Percentiles rank a stretch among this genome's conserved stretches.
Conservation (phyloP, 2,797 vertebrate genomes). For the Vireo griseus region DNA sequence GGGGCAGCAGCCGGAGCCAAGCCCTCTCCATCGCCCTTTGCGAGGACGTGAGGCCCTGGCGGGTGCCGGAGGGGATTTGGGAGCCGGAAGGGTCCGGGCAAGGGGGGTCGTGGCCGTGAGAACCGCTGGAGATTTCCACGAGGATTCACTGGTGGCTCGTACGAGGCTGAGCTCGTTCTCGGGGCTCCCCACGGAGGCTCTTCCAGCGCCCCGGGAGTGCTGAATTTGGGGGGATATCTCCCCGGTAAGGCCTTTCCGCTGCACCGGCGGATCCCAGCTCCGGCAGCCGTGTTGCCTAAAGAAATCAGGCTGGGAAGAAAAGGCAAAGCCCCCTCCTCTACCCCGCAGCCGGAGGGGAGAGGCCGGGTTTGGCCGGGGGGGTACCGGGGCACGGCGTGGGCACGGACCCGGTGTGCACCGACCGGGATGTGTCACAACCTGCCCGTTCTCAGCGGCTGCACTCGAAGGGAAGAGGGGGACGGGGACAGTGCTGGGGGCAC, state of each 20-base stretch:
- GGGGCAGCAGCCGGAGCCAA: neutral
- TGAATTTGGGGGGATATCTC: neutral
- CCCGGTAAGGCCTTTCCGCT: neutral
- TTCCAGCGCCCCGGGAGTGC: neutral
- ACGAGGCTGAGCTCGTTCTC: rapidly evolving
- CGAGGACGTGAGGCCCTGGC: neutral
- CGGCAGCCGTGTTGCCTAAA: neutral
- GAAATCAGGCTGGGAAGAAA: neutral
- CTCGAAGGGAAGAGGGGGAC: rapidly evolving
- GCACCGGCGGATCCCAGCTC: neutral
- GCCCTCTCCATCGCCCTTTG: neutral
- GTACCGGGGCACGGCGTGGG: neutral
- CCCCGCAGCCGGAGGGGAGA: neutral
- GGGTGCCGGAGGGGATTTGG: neutral
- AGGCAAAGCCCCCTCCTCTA: neutral
- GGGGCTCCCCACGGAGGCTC: rapidly evolving
- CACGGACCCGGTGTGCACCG: rapidly evolving
- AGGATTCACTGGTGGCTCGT: neutral
- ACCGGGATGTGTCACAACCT: neutral
- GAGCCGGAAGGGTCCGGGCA: rapidly evolving
- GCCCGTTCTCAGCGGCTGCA: neutral
- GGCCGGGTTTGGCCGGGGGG: neutral
- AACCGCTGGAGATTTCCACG: rapidly evolving
- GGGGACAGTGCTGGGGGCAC: neutral
- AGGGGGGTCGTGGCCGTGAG: neutral